Base-by-base conservation (phyloP, 2,888 invertebrate species). In the Colostygia pectinataria region DNA sequence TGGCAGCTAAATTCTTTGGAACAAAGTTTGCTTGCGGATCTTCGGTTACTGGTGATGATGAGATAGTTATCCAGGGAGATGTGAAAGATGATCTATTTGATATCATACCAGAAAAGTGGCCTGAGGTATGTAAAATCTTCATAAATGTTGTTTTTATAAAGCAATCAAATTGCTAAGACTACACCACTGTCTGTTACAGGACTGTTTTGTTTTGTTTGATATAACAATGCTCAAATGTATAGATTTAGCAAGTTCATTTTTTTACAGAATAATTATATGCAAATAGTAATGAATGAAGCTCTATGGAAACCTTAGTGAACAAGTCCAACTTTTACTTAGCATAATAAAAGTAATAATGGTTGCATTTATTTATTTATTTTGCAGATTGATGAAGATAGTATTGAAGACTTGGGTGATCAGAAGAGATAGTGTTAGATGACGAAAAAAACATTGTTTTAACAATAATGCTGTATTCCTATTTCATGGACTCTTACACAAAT, bases 1-100 rank as follows among this genome's bases (percentile, higher is more conserved):
- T 97, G 57, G 99, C 99, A 43, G 96, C 98, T 20, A 99, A 99
- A 82, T 98, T 97, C 80, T 99, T 99, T 90, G 98, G 98, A 28
- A 96, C 97, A 47, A 97, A 96, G 84, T 99, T 99, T 91, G 98
- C 99, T 3, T 99, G 99, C 87, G 99, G 99, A n/a, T 98, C 98
- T 4, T 99, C 99, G 6, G 98, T 99, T 0, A 99, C 99, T 20
- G 99, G 98, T 4, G 98, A 98, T 63, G 99, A 99, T 92, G 99
- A 99, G 88, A 99, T 99, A 75, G 99, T 99, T 33, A 98, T 99
- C 75, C 99, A 99, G 85, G 99, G 99, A 43, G 99, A 99, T 89
- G 98, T 99, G 0, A 99, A 99, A 85, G 99, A 99, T 91, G 99
- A 99, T 68, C 90, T 99, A 14, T 97, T 98, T 86, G 99, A 99